These are phyloP conservation scores for Chrysemys picta DNA, from an alignment of 2,113 vertebrate species.

Conservation along the genomic window DNA sequence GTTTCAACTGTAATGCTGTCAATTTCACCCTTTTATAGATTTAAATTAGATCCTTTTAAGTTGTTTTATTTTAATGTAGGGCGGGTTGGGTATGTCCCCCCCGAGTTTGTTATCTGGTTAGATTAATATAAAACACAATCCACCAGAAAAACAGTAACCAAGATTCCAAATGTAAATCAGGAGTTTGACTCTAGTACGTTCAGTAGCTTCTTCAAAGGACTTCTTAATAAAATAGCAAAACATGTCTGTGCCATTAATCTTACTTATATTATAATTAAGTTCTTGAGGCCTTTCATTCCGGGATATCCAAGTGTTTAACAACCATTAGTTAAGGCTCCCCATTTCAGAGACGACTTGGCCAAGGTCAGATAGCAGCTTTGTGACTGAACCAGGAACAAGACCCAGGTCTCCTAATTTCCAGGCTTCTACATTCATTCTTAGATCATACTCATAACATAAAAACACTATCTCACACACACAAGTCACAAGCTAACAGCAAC, in stretches of 20 bases:
- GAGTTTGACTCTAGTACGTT: slow-evolving; percentile 9
- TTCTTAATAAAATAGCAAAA: slow-evolving; percentile 52
- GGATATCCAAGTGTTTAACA: neutral
- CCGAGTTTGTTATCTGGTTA: neutral
- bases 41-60: slow-evolving; percentile 48
- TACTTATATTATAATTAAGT: slow-evolving; percentile 40
- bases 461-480: neutral
- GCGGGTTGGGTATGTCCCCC: neutral
- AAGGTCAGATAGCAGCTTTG: neutral
- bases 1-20: neutral
- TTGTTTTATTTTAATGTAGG: slow-evolving; percentile 34
- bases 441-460: neutral
- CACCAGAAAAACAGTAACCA: neutral
- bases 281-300: slow-evolving; percentile 53
- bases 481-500: neutral
- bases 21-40: slow-evolving; percentile 22
- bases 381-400: neutral
- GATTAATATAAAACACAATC: slow-evolving; percentile 28
- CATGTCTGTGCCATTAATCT: slow-evolving; percentile 39
- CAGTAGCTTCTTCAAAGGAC: slow-evolving; percentile 61
- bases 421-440: neutral
- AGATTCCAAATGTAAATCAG: slow-evolving; percentile 48
- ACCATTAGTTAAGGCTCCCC: neutral
- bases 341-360: slow-evolving; percentile 25
- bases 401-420: neutral